A percentile compares a stretch with the other conserved stretches of the same genome.
Evolutionary conservation across 2,113 vertebrate species (phyloP).

Genomic region (Cathartes aura): DNA sequence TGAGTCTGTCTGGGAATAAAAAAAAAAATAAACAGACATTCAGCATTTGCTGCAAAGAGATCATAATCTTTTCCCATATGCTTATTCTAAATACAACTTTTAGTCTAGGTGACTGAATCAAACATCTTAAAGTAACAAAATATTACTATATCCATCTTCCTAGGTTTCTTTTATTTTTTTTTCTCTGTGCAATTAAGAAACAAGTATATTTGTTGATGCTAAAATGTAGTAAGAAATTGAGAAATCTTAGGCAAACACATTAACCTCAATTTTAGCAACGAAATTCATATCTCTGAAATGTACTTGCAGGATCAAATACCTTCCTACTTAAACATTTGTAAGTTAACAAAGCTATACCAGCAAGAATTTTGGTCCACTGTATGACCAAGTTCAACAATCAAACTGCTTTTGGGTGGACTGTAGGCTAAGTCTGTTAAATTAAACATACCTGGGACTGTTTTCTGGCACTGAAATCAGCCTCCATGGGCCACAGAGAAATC

Average conservation of each 20-base stretch:
- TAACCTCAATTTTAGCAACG: neutral
- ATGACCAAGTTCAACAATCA: neutral
- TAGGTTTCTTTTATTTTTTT: neutral
- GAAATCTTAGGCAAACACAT: neutral
- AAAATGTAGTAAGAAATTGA: neutral
- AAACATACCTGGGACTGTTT: neutral
- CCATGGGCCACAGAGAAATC: neutral
- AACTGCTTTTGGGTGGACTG: neutral
- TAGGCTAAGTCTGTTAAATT: neutral
- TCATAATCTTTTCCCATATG: neutral
- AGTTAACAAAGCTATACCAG: neutral
- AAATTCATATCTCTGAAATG: neutral
- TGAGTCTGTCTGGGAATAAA: neutral
- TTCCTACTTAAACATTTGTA: neutral
- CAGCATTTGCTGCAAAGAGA: neutral
- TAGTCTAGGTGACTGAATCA: neutral
- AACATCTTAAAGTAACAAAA: neutral
- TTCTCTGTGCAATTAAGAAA: neutral
- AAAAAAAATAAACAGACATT: neutral
- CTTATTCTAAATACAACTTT: neutral
- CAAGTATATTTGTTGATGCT: neutral
- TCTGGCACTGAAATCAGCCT: neutral
- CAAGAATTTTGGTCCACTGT: neutral
- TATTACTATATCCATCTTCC: neutral
- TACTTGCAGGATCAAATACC: neutral